Evolutionary conservation across 2,113 vertebrate species (phyloP), one percentile per base, ranked within the genome.

Genomic region (Austrofundulus limnaeus): DNA sequence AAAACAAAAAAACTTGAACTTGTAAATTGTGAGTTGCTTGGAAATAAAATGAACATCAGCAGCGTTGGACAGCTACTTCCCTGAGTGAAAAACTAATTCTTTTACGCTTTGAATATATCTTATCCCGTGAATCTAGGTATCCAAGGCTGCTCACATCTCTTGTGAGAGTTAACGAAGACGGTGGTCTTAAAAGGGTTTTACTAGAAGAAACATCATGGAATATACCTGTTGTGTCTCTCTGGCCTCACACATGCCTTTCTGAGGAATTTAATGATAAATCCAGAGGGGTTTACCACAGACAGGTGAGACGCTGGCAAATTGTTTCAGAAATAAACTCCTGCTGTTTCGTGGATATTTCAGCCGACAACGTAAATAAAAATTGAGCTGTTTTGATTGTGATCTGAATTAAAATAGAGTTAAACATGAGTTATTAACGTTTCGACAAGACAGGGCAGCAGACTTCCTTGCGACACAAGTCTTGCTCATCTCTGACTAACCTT

Each of bases 71-170:
- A 77, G 70, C 58, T 50, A 61, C 48, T 72, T 86, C 84, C 85
- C 87, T 39, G 64, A 78, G 66, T 78, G 75, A 80, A 86, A 83
- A 73, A 88, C 86, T 90, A 91, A 92, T 86, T 86, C 66, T 90
- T 88, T 65, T 87, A 90, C 91, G 73, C 83, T 90, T 89, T 92
- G 86, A 90, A 91, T 90, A 91, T 89, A 91, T 92, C 88, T 92
- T 81, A 88, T 91, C 78, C 86, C 87, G 67, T 87, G 82, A 90
- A 91, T 90, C 88, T 90, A 92, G 92, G 92, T 93, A 66, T 78
- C 91, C 90, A 90, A 82, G 80, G 90, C 83, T 77, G 85, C 85
- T 89, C 89, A 81, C 85, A 86, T 77, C 79, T 85, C 91, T 90
- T 91, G 90, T 88, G 90, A 84, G 89, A 83, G 89, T 85, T 73